phyloP scores from a whole-genome alignment of 2,797 vertebrate genomes.

The Pipistrellus kuhlii region DNA sequence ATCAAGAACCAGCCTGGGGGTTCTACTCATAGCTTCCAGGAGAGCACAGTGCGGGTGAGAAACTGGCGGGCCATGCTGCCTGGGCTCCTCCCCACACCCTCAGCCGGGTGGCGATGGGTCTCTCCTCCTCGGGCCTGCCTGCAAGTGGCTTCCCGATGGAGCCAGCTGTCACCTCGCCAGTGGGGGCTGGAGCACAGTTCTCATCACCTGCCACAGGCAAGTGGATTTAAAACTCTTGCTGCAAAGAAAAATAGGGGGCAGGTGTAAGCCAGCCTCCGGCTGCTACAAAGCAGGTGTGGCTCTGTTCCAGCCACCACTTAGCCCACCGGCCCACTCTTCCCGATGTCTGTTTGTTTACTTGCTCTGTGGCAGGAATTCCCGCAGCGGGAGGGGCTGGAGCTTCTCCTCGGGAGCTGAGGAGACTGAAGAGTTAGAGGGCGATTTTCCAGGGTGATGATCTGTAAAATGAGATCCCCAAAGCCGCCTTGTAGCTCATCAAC shows the following conservation, averaged over 20 bases:
- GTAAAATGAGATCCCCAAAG: neutral
- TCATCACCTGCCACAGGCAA: conserved; percentile 43
- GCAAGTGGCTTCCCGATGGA: neutral
- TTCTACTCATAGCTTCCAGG: neutral
- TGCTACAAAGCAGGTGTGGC: conserved; percentile 24
- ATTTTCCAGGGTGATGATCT: neutral
- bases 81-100: neutral
- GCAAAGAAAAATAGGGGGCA: conserved; percentile 39
- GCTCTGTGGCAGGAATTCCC: neutral
- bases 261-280: neutral
- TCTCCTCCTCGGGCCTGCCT: neutral
- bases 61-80: neutral
- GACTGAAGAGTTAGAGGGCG: neutral
- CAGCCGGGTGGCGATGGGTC: no score
- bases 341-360: neutral
- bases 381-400: neutral
- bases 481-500: neutral
- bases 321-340: neutral
- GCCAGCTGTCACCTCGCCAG: neutral
- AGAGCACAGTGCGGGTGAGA: neutral
- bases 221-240: conserved; percentile 48
- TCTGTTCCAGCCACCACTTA: neutral
- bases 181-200: neutral
- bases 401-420: neutral
- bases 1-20: neutral